Percentiles rank a stretch among this genome's conserved stretches.
Evolutionary conservation across 2,888 invertebrate species (phyloP).

Genomic region (Plusia festucae): DNA sequence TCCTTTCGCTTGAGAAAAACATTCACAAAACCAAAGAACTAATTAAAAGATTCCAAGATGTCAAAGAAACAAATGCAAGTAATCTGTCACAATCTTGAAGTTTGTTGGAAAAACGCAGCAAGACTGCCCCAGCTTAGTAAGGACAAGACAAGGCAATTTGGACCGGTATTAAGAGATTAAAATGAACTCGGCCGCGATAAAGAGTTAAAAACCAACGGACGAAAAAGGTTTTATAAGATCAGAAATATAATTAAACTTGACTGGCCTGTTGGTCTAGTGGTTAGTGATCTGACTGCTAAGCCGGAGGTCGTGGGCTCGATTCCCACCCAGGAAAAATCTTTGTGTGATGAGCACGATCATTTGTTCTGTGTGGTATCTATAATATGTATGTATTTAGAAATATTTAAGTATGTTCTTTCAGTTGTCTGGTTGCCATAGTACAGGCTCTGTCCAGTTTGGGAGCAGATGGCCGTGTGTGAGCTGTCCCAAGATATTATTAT

Average conservation of each 20-base stretch:
- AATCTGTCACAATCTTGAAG: conserved; percentile 49
- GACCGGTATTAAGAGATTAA: conserved; percentile 54
- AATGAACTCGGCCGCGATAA: conserved; percentile 40
- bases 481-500: too few species aligned
- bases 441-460: too few species aligned
- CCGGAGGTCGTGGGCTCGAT: too few species aligned
- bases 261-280: too few species aligned
- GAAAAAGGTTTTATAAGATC: conserved; percentile 46
- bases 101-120: conserved; percentile 29
- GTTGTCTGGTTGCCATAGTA: too few species aligned
- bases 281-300: too few species aligned
- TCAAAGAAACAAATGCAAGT: conserved; percentile 38
- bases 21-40: conserved; percentile 33
- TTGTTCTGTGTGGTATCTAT: too few species aligned
- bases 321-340: too few species aligned
- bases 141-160: conserved; percentile 49
- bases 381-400: too few species aligned
- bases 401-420: too few species aligned
- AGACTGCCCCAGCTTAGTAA: conserved; percentile 29
- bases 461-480: too few species aligned
- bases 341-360: too few species aligned
- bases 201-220: conserved; percentile 44
- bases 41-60: conserved; percentile 47
- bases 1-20: conserved; percentile 19
- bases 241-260: conserved; percentile 55